A percentile compares a stretch with the other conserved stretches of the same genome.
phyloP scores from a whole-genome alignment of 2,888 invertebrate species.

The Mycogona germanica region DNA sequence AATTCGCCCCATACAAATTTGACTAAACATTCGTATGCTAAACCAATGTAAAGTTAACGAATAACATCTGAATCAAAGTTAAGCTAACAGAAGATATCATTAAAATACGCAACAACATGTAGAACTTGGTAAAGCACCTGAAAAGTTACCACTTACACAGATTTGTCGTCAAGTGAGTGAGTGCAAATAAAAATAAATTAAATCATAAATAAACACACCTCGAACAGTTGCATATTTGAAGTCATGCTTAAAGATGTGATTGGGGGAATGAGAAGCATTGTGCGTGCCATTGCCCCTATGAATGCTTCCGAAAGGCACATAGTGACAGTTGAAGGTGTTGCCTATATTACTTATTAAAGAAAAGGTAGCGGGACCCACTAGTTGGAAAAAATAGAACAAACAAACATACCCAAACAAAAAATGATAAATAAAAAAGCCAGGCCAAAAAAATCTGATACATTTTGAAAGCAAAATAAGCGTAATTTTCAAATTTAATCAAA shows the following conservation, averaged over 20 bases:
- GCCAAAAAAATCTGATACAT: not conserved
- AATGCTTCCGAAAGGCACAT: conserved; percentile 1
- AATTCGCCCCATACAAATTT: too few species aligned
- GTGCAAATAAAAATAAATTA: conserved; percentile 5
- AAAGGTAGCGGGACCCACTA: conserved; percentile 7
- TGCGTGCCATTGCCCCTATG: not conserved
- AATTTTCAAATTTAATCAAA: too few species aligned
- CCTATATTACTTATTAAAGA: not conserved
- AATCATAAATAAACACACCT: conserved; percentile 10
- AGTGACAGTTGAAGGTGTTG: conserved; percentile 7
- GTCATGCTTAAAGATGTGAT: conserved; percentile 2
- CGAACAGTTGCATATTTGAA: conserved; percentile 19
- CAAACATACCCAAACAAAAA: conserved; percentile 9
- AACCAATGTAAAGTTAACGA: too few species aligned
- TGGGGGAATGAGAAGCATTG: not conserved
- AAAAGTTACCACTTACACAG: too few species aligned
- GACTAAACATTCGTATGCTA: too few species aligned
- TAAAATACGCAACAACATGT: too few species aligned
- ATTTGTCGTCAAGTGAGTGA: too few species aligned
- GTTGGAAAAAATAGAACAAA: conserved; percentile 5
- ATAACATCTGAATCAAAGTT: too few species aligned
- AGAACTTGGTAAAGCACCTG: too few species aligned
- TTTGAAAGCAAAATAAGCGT: not conserved
- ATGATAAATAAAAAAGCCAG: not conserved
- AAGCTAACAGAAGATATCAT: too few species aligned